Base-by-base conservation (phyloP, 2,888 invertebrate genomes). In the Pedicia rivosa region DNA sequence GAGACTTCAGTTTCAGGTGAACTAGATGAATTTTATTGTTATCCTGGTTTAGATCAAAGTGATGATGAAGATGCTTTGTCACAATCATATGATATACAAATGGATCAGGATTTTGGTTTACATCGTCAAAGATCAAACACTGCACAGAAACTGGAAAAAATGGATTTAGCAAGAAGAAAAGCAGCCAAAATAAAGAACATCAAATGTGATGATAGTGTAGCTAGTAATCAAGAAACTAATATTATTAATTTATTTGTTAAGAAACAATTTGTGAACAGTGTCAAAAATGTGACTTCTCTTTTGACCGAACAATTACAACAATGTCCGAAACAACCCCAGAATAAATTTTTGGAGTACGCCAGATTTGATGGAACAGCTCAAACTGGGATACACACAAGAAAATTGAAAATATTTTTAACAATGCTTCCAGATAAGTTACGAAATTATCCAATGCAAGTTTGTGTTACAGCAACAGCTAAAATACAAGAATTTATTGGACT, bases 401-500 rank as follows among this genome's bases (percentile, higher is more conserved):
- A 78, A 45, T 88, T 90, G 50, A 80, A 80, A 53, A 91, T 95
- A 44, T 94, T 82, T 53, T 70, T 94, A 56, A 84, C 84, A 35
- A 86, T 92, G 80, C 64, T 88, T 19, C 73, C 82, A 1, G 76
- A 77, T 43, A 77, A 78, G 38, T 75, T 84, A 43, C 73, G 86
- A 44, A 75, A 78, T 46, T 90, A 86, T 62, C 91, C 92, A 0
- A 64, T 92, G 56, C 71, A 75, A 49, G 73, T 90, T 36, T 74
- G 78, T 49, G 83, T 91, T 36, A 67, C 87, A 40, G 74, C 81
- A 13, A 75, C 72, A 48, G 90, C 92, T 17, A 88, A 81, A 64
- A 84, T 94, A 38, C 69, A 73, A 48, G 92, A 95, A 56, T 70
- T 94, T 22, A 86, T 95, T 54, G 95, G 95, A 24, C 74, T 94